Evolutionary conservation across 2,888 invertebrate species (phyloP), one percentile per base, ranked within the genome.

Genomic region (Euzetes globulus): DNA sequence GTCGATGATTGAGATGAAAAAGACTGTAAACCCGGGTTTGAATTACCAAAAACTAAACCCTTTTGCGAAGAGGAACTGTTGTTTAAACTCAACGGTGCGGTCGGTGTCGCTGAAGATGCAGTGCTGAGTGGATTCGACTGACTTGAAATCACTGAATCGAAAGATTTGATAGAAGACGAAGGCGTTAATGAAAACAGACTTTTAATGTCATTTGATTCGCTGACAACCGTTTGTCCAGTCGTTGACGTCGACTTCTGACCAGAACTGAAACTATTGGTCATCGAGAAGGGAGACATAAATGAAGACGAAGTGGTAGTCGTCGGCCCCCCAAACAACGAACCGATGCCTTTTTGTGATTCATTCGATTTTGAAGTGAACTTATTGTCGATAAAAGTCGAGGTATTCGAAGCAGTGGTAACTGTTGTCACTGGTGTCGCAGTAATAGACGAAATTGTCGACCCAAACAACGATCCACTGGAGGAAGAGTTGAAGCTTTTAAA

Each of bases 61-160:
- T 65, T 65, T 58, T 58, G 58, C 1, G 63, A 9, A 33, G 65
- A 65, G 37, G 65, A 60, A 60, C 60, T 60, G 17, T 6, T 29
- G 29, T 6, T 60, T 37, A 33, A 65, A 65, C n/a, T 37, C 65
- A 19, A 37, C 11, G 65, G 11, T 65, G 65, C 11, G n/a, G 65
- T 65, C 27, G 33, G 15, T 6, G 60, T 29, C 60, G 29, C 27
- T 22, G 22, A 33, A 29, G 29, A 47, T 47, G 47, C 13, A n/a
- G 19, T n/a, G 52, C 1, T 7, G 52, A 19, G 52, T 52, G 15
- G 52, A 52, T 52, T 52, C n/a, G 52, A 5, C 19, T 52, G 52
- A 65, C 19, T 37, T 37, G 37, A 27, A 37, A 9, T 37, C 17
- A 25, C 15, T 37, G 37, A 11, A 29, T 60, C 60, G 29, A 60